These are phyloP conservation scores for Phocoena sinus DNA, from an alignment of 2,113 vertebrate genomes.

Conservation along the genomic window DNA sequence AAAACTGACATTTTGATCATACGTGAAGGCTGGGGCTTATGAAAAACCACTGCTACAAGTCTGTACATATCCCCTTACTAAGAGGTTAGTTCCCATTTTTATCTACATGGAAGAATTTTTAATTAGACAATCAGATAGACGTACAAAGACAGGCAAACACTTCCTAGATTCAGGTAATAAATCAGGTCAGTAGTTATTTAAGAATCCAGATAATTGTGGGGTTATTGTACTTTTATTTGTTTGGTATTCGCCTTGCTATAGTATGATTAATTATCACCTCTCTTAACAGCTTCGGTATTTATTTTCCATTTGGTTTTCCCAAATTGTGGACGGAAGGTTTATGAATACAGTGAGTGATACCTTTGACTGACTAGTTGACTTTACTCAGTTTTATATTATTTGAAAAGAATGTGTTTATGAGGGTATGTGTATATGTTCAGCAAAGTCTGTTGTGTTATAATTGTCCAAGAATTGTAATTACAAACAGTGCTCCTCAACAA, in stretches of 20 bases:
- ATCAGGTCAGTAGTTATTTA: neutral
- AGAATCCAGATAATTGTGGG: neutral
- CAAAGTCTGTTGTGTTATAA: neutral
- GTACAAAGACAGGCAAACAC: neutral
- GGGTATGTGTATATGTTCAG: neutral
- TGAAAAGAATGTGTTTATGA: neutral
- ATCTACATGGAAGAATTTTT: neutral
- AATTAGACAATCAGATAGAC: neutral
- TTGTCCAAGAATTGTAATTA: neutral
- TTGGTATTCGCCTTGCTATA: neutral
- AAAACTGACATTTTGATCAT: neutral
- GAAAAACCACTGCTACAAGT: neutral
- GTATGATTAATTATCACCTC: neutral
- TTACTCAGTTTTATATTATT: conserved; percentile 38
- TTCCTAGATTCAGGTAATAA: neutral
- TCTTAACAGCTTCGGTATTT: neutral
- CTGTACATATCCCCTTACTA: neutral
- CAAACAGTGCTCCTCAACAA: neutral
- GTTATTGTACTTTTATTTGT: neutral
- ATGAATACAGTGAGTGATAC: neutral
- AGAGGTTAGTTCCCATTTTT: neutral
- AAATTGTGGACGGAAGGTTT: conserved; percentile 15
- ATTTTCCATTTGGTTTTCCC: neutral
- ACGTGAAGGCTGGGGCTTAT: neutral
- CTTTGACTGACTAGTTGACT: neutral